phyloP scores from a whole-genome alignment of 2,888 invertebrate species.

The Clistopyga incitator region DNA sequence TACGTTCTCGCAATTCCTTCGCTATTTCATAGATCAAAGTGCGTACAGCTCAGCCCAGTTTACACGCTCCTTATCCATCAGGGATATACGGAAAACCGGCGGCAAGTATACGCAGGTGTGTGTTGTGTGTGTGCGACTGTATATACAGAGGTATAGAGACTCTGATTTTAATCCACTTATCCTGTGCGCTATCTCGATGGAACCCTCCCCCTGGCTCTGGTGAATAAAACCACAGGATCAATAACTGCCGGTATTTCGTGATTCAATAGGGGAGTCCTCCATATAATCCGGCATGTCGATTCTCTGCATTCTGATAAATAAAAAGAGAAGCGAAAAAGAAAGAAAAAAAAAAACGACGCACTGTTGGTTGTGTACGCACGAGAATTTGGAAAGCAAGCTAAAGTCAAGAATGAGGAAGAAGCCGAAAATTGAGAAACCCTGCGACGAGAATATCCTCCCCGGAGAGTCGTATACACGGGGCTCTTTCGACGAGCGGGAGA shows the following conservation, averaged over 20 bases:
- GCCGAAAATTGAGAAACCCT: constrained; percentile 74
- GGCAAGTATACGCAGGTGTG: constrained; percentile 38
- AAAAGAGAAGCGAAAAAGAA: constrained; percentile 1
- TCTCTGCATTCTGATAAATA: constrained; percentile 29
- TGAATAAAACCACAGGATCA: constrained; percentile 53
- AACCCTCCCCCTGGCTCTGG: constrained; percentile 27
- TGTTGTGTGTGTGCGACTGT: constrained; percentile 11
- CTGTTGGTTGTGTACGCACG: not conserved
- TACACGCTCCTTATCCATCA: constrained; percentile 39
- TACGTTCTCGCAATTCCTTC: constrained; percentile 23
- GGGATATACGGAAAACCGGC: constrained; percentile 12
- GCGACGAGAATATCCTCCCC: constrained; percentile 68
- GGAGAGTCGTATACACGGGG: constrained; percentile 70
- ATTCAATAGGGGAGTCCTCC: constrained; percentile 31
- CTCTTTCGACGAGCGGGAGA: constrained; percentile 54
- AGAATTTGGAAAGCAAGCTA: constrained; percentile 7
- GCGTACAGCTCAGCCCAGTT: constrained; percentile 39
- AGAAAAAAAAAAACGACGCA: too few relatives aligned
- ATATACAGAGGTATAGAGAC: constrained; percentile 29
- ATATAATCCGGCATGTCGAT: constrained; percentile 20
- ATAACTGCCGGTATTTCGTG: constrained; percentile 45
- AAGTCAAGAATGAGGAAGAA: constrained; percentile 35
- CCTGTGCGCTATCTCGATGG: constrained; percentile 59
- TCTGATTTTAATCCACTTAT: constrained; percentile 67
- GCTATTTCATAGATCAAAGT: constrained; percentile 62